Conservation (phyloP, 2,113 vertebrate genomes). For the Pholis gunnellus region DNA sequence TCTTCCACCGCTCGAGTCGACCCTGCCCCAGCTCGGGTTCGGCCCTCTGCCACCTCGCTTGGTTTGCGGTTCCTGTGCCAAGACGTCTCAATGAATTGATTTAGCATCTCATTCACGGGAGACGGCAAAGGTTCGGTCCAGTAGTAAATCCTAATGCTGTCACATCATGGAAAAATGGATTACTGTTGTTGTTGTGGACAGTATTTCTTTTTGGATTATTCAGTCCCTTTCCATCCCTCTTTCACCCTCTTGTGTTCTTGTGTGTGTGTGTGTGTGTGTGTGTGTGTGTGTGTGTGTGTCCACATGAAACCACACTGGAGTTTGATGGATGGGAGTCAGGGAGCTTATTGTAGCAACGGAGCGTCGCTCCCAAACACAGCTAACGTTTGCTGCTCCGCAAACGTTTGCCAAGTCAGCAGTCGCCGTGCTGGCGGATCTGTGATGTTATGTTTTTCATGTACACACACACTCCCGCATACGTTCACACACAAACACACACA, state of each 20-base stretch:
- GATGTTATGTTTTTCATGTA: slow-evolving; percentile 37
- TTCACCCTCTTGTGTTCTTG: slow-evolving; percentile 8
- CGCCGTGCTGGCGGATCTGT: slow-evolving; percentile 1
- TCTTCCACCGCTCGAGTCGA: neutral
- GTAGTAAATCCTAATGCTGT: neutral
- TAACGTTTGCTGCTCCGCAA: slow-evolving; percentile 16
- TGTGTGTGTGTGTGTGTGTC: neutral
- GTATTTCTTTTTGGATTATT: slow-evolving; percentile 18
- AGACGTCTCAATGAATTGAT: slow-evolving; percentile 13
- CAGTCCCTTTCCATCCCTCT: slow-evolving; percentile 19
- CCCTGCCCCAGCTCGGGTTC: too few species aligned
- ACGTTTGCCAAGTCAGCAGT: slow-evolving; percentile 43
- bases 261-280: neutral
- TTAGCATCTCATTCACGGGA: slow-evolving; percentile 16
- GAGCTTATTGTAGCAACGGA: slow-evolving; percentile 56
- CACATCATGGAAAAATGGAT: neutral
- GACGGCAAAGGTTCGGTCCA: neutral
- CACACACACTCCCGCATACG: slow-evolving; percentile 3
- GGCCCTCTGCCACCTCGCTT: neutral
- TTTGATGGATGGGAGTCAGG: slow-evolving; percentile 38
- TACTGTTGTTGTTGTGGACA: slow-evolving; percentile 1
- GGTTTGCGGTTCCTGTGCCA: neutral
- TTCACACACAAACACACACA: slow-evolving; percentile 36
- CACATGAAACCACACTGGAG: slow-evolving; percentile 23
- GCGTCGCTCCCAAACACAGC: slow-evolving; percentile 53